Conservation (phyloP, 2,797 vertebrate species). For the Premnoplex brunnescens region DNA sequence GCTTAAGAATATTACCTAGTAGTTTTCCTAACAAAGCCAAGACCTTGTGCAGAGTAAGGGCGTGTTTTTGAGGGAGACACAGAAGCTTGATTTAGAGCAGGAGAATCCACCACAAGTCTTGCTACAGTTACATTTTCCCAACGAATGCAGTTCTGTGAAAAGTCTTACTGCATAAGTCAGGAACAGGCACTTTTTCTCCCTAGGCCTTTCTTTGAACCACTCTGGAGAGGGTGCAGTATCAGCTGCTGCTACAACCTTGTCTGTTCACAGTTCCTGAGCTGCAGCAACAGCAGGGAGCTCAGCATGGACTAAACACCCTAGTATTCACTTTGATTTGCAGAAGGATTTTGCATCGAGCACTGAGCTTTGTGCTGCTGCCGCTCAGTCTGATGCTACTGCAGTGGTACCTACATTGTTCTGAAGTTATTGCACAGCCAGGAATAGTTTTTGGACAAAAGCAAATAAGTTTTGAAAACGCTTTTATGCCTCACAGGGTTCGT, state of each 20-base stretch:
- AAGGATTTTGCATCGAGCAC: neutral
- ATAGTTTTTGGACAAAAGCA: neutral
- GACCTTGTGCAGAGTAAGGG: neutral
- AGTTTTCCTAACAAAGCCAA: neutral
- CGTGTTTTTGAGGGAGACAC: neutral
- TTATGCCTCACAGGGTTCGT: neutral
- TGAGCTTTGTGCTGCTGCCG: neutral
- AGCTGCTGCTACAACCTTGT: neutral
- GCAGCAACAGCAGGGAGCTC: conserved; percentile 7
- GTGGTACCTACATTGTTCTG: neutral
- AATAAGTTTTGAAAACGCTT: neutral
- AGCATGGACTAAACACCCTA: neutral
- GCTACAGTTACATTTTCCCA: neutral
- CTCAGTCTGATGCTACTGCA: neutral
- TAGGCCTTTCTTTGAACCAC: neutral
- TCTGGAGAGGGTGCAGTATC: neutral
- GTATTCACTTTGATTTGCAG: neutral
- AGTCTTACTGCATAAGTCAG: neutral
- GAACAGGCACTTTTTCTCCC: neutral
- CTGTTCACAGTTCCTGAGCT: neutral
- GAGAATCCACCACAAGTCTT: neutral
- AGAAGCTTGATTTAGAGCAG: neutral
- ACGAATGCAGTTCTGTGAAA: neutral
- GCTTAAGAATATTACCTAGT: neutral
- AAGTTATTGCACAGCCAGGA: neutral